Conservation (phyloP, 1,140 invertebrate species). For the Drosophila nannoptera region DNA sequence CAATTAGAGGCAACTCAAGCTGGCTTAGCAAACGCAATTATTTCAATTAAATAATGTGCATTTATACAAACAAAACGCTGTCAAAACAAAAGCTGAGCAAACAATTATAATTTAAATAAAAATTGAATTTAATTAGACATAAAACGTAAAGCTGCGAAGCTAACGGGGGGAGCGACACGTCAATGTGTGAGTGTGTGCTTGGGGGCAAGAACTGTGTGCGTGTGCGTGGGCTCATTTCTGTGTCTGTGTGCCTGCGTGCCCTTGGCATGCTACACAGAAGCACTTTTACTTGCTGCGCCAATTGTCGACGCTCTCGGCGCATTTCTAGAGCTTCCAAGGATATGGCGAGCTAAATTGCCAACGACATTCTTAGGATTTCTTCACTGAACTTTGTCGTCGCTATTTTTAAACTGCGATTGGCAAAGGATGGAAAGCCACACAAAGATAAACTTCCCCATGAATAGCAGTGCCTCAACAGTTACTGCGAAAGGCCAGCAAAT, state of each 20-base stretch:
- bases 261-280: slow-evolving; percentile 57
- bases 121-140: slow-evolving; percentile 55
- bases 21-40: slow-evolving; percentile 5
- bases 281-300: slow-evolving; percentile 48
- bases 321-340: slow-evolving; percentile 70
- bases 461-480: no score
- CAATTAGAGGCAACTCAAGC: slow-evolving; percentile 24
- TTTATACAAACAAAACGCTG: not conserved
- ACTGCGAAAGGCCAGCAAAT: no score
- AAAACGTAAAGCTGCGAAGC: slow-evolving; percentile 5
- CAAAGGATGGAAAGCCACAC: no score
- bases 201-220: not conserved
- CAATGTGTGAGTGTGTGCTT: slow-evolving; percentile 1
- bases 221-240: slow-evolving; percentile 9
- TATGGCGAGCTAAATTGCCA: slow-evolving; percentile 46
- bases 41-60: slow-evolving; percentile 24
- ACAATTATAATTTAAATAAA: slow-evolving; percentile 30
- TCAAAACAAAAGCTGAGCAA: slow-evolving; percentile 2
- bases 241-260: slow-evolving; percentile 43
- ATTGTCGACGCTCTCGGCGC: slow-evolving; percentile 47
- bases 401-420: slow-evolving; percentile 49
- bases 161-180: not conserved
- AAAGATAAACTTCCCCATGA: no score
- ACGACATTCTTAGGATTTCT: slow-evolving; percentile 60
- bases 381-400: slow-evolving; percentile 10